Percentiles rank a stretch among this genome's conserved stretches.
Conservation (phyloP, 1,140 invertebrate genomes). For the Delia radicum region DNA sequence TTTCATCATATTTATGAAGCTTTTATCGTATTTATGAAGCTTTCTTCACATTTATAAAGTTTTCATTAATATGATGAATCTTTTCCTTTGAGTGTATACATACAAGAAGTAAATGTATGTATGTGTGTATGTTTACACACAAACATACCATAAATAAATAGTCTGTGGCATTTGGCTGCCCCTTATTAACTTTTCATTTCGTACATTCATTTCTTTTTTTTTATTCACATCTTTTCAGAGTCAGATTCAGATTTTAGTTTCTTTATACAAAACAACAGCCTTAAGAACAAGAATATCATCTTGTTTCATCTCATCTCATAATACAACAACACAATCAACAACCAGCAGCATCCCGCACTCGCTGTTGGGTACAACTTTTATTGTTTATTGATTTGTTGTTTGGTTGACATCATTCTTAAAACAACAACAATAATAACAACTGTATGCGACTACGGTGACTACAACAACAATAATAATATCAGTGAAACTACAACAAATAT, state of each 20-base stretch:
- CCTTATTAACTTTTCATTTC: constrained; percentile 21
- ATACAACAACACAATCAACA: not conserved
- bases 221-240: not conserved
- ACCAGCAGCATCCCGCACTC: not conserved
- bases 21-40: too few relatives aligned
- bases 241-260: not conserved
- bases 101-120: too few relatives aligned
- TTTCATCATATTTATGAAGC: too few relatives aligned
- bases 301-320: not conserved
- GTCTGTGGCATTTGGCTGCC: constrained; percentile 18
- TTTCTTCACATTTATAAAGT: too few relatives aligned
- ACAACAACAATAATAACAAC: not conserved
- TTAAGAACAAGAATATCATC: not conserved
- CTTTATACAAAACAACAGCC: not conserved
- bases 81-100: too few relatives aligned
- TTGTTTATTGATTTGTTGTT: constrained; percentile 12
- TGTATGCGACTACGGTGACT: not conserved
- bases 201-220: not conserved
- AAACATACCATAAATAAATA: constrained; percentile 12
- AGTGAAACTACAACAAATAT: not conserved
- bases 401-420: constrained; percentile 18
- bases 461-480: not conserved
- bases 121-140: too few relatives aligned
- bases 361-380: not conserved
- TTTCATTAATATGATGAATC: too few relatives aligned